Evolutionary conservation across 2,888 invertebrate genomes (phyloP), one percentile per base, ranked within the genome.

Genomic region (Diarsia rubi): DNA sequence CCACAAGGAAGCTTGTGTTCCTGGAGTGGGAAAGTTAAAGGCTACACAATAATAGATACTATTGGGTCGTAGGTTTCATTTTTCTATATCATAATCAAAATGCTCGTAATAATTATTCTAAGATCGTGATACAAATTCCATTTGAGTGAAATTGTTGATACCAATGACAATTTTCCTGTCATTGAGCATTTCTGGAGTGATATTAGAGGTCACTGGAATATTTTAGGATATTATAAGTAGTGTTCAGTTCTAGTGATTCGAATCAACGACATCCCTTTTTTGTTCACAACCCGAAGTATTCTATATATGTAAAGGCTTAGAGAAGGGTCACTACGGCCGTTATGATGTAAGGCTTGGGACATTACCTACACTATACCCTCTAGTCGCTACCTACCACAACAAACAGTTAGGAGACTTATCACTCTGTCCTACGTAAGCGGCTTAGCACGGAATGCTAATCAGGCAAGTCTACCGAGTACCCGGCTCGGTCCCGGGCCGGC

Each of bases 381-480:
- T 71, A 60, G 45, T 45, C 37, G 27, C 19, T 19, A 57, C 54
- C 64, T 65, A 72, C 82, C 78, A 67, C 74, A 82, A 82, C 71
- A 82, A 78, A 82, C 73, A 70, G 69, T 81, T 49, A 63, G 70
- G 65, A 73, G 60, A 59, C 72, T 78, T 78, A 78, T 76, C 84
- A 78, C 71, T 80, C 57, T 62, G 64, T 69, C 64, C 59, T 69
- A 31, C 81, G 79, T 81, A 85, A 85, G 83, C 81, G 45, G 81
- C 85, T 82, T 86, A 82, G 75, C 59, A 57, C 71, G 62, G 60
- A 74, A 83, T 86, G 80, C 71, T 81, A 85, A 87, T 81, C 84
- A 79, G 78, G 71, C 69, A 54, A 66, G 72, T 74, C 63, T 47
- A 71, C 62, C 75, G 72, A 75, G 65, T 47, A 71, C 62, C 75